Conservation (phyloP, 2,113 vertebrate genomes). For the Onychostoma macrolepis region DNA sequence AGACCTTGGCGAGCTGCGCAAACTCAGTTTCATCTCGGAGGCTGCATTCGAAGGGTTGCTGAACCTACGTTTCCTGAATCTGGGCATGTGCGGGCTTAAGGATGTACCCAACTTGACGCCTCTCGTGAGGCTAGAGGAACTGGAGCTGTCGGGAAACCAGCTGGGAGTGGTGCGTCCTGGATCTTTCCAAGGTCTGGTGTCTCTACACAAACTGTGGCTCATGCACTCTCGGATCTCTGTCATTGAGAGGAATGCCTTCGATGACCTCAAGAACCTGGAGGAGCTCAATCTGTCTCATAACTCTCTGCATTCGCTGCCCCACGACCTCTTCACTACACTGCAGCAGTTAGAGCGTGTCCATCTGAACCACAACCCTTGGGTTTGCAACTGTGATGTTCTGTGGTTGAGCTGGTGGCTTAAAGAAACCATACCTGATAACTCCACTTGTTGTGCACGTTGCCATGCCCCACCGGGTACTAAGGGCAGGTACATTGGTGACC, state of each 20-base stretch:
- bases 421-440: conserved; percentile 95
- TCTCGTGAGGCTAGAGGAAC: conserved; percentile 86
- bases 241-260: conserved; percentile 96
- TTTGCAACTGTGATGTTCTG: conserved; percentile 95
- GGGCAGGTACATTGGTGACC: conserved; percentile 90
- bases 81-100: conserved; percentile 97
- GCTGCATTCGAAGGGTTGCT: conserved; percentile 93
- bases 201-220: conserved; percentile 91
- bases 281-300: conserved; percentile 96
- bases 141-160: conserved; percentile 93
- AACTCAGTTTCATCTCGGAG: conserved; percentile 95
- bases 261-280: conserved; percentile 94
- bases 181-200: conserved; percentile 92
- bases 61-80: conserved; percentile 93
- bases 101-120: conserved; percentile 96
- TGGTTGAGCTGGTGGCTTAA: conserved; percentile 99
- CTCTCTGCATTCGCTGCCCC: conserved; percentile 91
- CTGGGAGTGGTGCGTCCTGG: conserved; percentile 88
- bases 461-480: conserved; percentile 89
- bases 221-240: conserved; percentile 94
- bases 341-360: conserved; percentile 93
- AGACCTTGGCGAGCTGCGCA: conserved; percentile 92
- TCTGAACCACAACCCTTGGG: conserved; percentile 97
- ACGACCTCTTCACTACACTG: conserved; percentile 94
- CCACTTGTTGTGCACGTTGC: conserved; percentile 95